Base-by-base conservation (phyloP, 2,888 invertebrate genomes). In the Melinaea menophilus region DNA sequence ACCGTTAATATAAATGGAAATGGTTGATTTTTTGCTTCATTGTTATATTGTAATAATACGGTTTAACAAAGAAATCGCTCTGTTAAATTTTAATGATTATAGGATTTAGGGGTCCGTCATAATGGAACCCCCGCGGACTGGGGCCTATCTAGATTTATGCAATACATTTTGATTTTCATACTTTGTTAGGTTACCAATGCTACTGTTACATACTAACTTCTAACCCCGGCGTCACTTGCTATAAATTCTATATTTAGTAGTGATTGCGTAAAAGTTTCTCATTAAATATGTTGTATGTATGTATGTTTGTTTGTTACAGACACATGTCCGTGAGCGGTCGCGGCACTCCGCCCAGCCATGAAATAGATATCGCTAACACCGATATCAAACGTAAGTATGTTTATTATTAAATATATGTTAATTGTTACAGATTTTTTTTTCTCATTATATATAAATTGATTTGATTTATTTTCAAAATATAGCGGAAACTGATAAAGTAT, bases 311-410 rank as follows among this genome's bases (percentile, higher is more conserved):
- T 79, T 80, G 75, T 81, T 79, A 62, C 80, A 82, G 82, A 73
- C 71, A 69, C 67, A 58, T 66, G 67, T 68, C 72, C 66, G 73
- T 67, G 66, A 67, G 72, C 69, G 76, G 74, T 77, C 79, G 77
- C 75, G 79, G 80, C 79, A 79, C 70, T 72, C 78, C 79, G 82
- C 80, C 73, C 79, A 74, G 88, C 75, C 80, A 90, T 90, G 90
- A 80, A 87, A 82, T 90, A 90, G 90, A 90, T 90, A 88, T 90
- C 90, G 89, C 78, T 66, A 74, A 78, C 82, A 70, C 88, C 89
- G 90, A 90, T 90, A 90, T 90, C 90, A 88, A 90, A 90, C 90
- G 90, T 90, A 79, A 82, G 90, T 89, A 67, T 60, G 55, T n/a
- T 37, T 55, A 59, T 46, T 56, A 41, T 22, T 11, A 60, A 22